Percentiles rank a stretch among this genome's conserved stretches.
phyloP scores from a whole-genome alignment of 2,797 vertebrate genomes.

The Halcyon chelicuti region DNA sequence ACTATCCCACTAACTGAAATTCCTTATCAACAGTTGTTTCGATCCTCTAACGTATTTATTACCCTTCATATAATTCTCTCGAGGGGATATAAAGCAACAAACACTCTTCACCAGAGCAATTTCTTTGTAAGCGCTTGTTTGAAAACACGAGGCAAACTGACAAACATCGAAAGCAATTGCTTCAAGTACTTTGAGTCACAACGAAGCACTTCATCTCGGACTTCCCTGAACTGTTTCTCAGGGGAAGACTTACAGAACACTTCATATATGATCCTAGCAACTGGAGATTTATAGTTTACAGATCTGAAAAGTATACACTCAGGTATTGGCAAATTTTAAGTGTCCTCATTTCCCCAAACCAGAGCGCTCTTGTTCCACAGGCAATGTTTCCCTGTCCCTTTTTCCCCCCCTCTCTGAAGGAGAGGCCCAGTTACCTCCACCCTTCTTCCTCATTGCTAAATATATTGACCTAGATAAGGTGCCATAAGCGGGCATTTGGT shows the following conservation, averaged over 20 bases:
- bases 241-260: not conserved
- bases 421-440: not conserved
- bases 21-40: constrained; percentile 39
- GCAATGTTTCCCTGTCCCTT: not conserved
- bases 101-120: not conserved
- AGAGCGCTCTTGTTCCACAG: not conserved
- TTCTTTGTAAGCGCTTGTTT: not conserved
- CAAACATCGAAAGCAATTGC: not conserved
- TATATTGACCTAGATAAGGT: constrained; percentile 6
- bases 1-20: constrained; percentile 40
- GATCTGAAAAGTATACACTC: not conserved
- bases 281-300: not conserved
- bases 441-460: constrained; percentile 21
- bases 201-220: not conserved
- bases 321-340: not conserved
- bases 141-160: constrained; percentile 7
- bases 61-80: constrained; percentile 31
- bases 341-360: not conserved
- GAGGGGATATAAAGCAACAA: constrained; percentile 42
- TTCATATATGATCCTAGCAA: not conserved
- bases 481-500: not conserved
- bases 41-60: constrained; percentile 42
- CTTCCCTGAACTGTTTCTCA: not conserved
- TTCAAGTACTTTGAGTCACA: constrained; percentile 16
- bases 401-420: not conserved